Percentiles rank a stretch among this genome's conserved stretches.
These are phyloP conservation scores for Agonopterix alstromeriana DNA, from an alignment of 2,888 invertebrate genomes.

Conservation along the genomic window DNA sequence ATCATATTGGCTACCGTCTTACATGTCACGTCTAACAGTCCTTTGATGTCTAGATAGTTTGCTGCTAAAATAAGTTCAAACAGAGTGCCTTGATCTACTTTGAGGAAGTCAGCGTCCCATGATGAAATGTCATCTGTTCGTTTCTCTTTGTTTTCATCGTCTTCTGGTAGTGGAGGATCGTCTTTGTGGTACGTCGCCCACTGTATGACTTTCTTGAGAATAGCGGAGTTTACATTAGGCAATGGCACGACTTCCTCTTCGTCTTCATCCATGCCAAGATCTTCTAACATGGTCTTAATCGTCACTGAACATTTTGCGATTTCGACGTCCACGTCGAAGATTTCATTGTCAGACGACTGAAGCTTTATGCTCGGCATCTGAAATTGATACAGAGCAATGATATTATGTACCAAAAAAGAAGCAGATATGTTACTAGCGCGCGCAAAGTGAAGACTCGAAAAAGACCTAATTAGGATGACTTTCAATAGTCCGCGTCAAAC, in stretches of 20 bases:
- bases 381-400: too few relatives aligned
- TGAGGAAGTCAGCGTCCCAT: slow-evolving; percentile 99
- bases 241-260: slow-evolving; percentile 97
- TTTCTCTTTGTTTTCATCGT: slow-evolving; percentile 98
- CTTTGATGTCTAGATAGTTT: slow-evolving; percentile 97
- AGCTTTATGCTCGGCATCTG: slow-evolving; percentile 96
- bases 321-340: slow-evolving; percentile 97
- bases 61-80: slow-evolving; percentile 98
- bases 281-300: slow-evolving; percentile 98
- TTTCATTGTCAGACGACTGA: slow-evolving; percentile 96
- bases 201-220: slow-evolving; percentile 94
- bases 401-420: too few relatives aligned
- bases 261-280: slow-evolving; percentile 93
- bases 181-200: slow-evolving; percentile 97
- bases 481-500: too few relatives aligned
- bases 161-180: slow-evolving; percentile 96
- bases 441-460: too few relatives aligned
- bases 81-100: slow-evolving; percentile 97
- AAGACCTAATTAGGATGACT: too few relatives aligned
- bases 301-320: slow-evolving; percentile 98
- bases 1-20: slow-evolving; percentile 99
- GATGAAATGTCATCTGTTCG: slow-evolving; percentile 99
- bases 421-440: too few relatives aligned
- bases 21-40: slow-evolving; percentile 97
- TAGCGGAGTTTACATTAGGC: slow-evolving; percentile 98